A percentile compares a stretch with the other conserved stretches of the same genome.
Evolutionary conservation across 2,888 invertebrate genomes (phyloP).

Genomic region (Sacculina carcini): DNA sequence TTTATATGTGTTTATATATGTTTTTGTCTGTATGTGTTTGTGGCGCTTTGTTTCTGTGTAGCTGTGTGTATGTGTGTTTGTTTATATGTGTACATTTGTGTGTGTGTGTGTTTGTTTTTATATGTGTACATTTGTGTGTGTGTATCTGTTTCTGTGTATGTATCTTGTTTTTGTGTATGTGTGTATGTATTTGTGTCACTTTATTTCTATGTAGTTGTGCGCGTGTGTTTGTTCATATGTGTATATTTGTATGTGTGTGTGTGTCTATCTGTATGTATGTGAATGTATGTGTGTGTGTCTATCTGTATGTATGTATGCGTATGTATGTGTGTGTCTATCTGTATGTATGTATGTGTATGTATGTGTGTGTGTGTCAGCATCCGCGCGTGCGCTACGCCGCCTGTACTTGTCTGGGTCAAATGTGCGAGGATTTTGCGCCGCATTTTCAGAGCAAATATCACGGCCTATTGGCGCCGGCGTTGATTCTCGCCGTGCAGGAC

Average conservation of each 20-base stretch:
- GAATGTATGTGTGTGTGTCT: too few species aligned
- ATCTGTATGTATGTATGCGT: too few species aligned
- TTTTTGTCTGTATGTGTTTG: too few species aligned
- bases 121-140: constrained; percentile 5
- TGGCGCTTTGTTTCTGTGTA: too few species aligned
- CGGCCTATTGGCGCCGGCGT: constrained; percentile 69
- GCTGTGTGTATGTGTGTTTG: too few species aligned
- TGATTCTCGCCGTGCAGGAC: constrained; percentile 67
- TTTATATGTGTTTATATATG: too few species aligned
- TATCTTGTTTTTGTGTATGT: too few species aligned
- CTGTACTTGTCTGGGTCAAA: constrained; percentile 94
- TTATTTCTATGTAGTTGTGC: not conserved
- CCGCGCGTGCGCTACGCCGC: constrained; percentile 85
- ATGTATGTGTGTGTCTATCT: too few species aligned
- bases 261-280: too few species aligned
- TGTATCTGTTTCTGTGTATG: constrained; percentile 7
- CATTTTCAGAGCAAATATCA: constrained; percentile 94
- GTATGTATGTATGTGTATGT: too few species aligned
- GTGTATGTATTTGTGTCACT: too few species aligned
- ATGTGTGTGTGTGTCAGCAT: constrained; percentile 28
- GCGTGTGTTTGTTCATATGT: not conserved
- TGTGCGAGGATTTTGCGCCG: constrained; percentile 96
- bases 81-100: not conserved
- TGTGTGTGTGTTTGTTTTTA: constrained; percentile 3
- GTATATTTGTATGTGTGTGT: too few species aligned